phyloP scores from a whole-genome alignment of 2,797 vertebrate genomes.

The Acanthornis magna region DNA sequence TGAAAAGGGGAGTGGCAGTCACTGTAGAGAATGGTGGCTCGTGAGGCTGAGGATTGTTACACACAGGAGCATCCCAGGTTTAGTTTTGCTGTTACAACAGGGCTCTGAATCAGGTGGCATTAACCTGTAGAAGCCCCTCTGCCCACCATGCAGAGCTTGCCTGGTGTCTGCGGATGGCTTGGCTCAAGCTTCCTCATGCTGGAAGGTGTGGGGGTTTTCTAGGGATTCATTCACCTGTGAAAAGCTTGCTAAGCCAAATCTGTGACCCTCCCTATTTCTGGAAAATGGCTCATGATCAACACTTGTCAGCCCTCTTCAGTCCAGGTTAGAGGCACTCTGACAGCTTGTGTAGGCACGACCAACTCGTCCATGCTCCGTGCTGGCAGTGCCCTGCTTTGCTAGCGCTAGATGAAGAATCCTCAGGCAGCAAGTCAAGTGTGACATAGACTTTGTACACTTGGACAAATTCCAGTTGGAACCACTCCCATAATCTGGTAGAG shows the following conservation, averaged over 20 bases:
- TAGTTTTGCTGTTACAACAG: neutral
- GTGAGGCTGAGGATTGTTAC: neutral
- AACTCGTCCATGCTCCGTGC: neutral
- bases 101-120: neutral
- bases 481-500: neutral
- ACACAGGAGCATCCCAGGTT: neutral
- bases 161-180: neutral
- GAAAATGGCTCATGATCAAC: neutral
- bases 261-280: neutral
- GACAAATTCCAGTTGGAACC: neutral
- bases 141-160: fast-evolving
- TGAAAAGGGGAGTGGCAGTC: neutral
- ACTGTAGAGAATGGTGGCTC: neutral
- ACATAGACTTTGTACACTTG: neutral
- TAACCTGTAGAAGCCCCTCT: neutral
- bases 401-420: neutral
- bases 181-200: neutral
- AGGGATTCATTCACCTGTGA: neutral
- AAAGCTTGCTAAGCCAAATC: neutral
- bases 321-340: neutral
- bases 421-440: neutral
- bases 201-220: neutral
- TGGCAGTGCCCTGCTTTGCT: neutral
- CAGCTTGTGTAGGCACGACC: neutral
- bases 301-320: neutral